Conservation (phyloP, 1,140 invertebrate species). For the Apis dorsata region DNA sequence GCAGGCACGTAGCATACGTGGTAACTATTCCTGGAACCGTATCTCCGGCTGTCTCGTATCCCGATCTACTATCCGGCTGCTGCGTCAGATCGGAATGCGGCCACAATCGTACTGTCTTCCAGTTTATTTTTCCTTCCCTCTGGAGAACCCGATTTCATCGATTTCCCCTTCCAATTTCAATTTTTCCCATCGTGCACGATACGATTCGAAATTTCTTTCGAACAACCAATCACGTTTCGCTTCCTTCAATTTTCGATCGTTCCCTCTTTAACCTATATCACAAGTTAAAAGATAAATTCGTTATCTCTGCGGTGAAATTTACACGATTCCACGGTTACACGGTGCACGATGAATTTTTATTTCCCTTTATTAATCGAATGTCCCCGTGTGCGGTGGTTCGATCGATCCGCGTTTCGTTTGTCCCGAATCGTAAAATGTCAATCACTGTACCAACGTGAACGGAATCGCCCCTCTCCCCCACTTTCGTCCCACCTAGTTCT, state of each 20-base stretch:
- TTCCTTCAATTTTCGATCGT: not conserved
- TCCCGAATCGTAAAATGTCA: slow-evolving; percentile 33
- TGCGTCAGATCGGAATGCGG: slow-evolving; percentile 45
- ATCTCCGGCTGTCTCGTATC: slow-evolving; percentile 48
- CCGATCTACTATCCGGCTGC: not conserved
- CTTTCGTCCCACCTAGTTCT: not conserved
- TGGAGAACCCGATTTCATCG: not conserved
- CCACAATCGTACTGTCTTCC: slow-evolving; percentile 37
- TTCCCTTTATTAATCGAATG: slow-evolving; percentile 35
- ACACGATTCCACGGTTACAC: not conserved
- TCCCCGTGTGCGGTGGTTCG: not conserved
- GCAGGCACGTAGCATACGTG: slow-evolving; percentile 45
- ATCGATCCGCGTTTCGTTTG: slow-evolving; percentile 17
- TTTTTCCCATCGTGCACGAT: not conserved
- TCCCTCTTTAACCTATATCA: not conserved
- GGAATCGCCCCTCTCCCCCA: not conserved
- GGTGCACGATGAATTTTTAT: not conserved
- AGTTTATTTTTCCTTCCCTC: slow-evolving; percentile 30
- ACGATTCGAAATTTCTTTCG: not conserved
- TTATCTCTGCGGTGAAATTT: not conserved
- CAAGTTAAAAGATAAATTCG: not conserved
- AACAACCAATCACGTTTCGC: not conserved
- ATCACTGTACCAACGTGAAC: slow-evolving; percentile 40
- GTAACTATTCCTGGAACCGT: slow-evolving; percentile 42
- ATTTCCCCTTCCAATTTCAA: slow-evolving; percentile 30